These are phyloP conservation scores for Paguma larvata DNA, from an alignment of 2,797 vertebrate species.

Conservation along the genomic window DNA sequence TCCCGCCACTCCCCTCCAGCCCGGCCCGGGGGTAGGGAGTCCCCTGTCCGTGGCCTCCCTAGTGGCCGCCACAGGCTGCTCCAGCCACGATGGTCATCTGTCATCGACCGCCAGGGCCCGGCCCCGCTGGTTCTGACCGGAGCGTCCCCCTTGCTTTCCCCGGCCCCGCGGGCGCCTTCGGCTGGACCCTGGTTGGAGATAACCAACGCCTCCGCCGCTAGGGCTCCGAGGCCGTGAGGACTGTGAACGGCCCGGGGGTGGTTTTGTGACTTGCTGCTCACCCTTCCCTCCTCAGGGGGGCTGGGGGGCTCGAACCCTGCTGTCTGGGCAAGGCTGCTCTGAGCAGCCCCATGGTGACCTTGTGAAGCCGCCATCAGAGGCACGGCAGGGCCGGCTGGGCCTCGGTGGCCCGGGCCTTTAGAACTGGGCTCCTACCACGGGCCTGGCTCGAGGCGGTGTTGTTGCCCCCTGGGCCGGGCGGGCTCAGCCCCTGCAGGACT, in stretches of 20 bases:
- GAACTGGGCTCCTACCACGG: not conserved
- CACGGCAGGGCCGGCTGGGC: not conserved
- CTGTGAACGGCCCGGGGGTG: rapidly evolving
- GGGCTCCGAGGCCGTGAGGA: not conserved
- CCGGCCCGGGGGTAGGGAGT: not conserved
- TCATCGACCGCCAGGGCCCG: not conserved
- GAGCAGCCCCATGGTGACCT: not conserved
- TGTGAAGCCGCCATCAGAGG: not conserved
- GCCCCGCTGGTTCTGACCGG: not conserved
- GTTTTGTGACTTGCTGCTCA: rapidly evolving
- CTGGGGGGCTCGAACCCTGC: rapidly evolving
- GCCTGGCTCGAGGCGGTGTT: not conserved
- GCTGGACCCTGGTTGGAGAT: not conserved
- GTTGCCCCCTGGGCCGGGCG: not conserved
- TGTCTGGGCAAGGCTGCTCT: rapidly evolving
- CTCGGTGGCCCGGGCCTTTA: not conserved
- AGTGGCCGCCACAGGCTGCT: not conserved
- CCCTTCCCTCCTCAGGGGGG: rapidly evolving
- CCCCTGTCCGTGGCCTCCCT: not conserved
- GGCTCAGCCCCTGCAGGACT: rapidly evolving
- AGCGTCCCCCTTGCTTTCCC: rapidly evolving
- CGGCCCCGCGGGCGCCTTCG: rapidly evolving
- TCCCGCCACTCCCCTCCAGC: rapidly evolving
- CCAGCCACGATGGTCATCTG: rapidly evolving
- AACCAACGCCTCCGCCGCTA: rapidly evolving